Conservation (phyloP, 2,797 vertebrate genomes). For the Propithecus deckenii region DNA sequence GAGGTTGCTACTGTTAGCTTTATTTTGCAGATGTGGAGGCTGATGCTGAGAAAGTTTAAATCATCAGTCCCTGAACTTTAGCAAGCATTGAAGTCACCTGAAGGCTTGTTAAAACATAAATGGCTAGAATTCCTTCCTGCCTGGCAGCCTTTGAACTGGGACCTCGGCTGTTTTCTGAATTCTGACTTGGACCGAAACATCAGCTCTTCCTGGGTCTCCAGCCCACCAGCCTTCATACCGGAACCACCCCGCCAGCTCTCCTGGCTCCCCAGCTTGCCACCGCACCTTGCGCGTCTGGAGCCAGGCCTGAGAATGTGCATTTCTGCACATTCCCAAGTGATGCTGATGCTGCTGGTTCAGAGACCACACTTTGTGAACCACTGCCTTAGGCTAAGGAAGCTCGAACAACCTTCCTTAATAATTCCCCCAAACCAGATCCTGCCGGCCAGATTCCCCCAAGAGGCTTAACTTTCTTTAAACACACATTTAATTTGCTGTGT, state of each 20-base stretch:
- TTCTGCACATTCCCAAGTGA: neutral
- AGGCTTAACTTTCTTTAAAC: neutral
- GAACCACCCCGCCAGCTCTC: neutral
- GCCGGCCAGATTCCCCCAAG: neutral
- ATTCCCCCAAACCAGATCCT: neutral
- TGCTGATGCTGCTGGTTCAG: neutral
- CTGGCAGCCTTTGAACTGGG: neutral
- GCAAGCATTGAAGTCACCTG: neutral
- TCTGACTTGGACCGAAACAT: neutral
- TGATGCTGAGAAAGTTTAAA: neutral
- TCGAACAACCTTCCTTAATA: neutral
- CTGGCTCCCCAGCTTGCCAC: neutral
- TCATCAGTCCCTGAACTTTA: neutral
- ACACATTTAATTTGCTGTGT: neutral
- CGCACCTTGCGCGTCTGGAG: neutral
- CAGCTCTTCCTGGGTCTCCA: neutral
- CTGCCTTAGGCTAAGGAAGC: neutral
- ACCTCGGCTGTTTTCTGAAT: neutral
- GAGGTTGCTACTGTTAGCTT: neutral
- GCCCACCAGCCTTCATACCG: neutral
- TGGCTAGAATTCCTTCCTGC: neutral
- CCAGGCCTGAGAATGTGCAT: neutral
- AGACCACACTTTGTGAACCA: neutral
- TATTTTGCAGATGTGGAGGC: slow-evolving; percentile 12
- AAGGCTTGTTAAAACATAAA: neutral